phyloP scores from a whole-genome alignment of 2,888 invertebrate species.

The Plebejus anna region DNA sequence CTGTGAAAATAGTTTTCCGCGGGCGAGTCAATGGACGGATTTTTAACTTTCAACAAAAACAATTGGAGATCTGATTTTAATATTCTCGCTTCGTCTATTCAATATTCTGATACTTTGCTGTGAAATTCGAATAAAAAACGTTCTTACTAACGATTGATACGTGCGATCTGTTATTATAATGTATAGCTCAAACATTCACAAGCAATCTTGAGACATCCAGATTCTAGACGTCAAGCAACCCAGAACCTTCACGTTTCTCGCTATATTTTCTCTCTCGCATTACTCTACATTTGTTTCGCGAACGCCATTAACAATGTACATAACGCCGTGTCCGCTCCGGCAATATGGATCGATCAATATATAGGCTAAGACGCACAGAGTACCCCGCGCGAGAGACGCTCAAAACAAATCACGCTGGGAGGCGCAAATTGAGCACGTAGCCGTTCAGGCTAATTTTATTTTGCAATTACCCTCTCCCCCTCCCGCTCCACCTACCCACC shows the following conservation, averaged over 20 bases:
- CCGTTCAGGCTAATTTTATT: constrained; percentile 80
- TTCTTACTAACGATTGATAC: neutral
- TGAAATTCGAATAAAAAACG: neutral
- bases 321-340: constrained; percentile 42
- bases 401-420: constrained; percentile 79
- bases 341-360: constrained; percentile 74
- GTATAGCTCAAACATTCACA: too few relatives aligned
- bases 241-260: neutral
- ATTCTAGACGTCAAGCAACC: too few relatives aligned
- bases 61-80: constrained; percentile 19
- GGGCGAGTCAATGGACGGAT: constrained; percentile 18
- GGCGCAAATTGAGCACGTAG: constrained; percentile 80
- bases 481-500: constrained; percentile 42
- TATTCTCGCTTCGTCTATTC: neutral
- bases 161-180: neutral
- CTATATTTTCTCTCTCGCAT: constrained; percentile 13
- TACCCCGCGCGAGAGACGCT: constrained; percentile 51
- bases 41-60: constrained; percentile 17
- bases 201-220: too few relatives aligned
- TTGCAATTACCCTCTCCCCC: constrained; percentile 71
- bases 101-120: neutral
- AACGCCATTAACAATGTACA: constrained; percentile 20
- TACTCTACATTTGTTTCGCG: constrained; percentile 13
- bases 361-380: constrained; percentile 67
- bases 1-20: constrained; percentile 9